phyloP scores from a whole-genome alignment of 2,797 vertebrate genomes.

The Enteromius trimaculatus region DNA sequence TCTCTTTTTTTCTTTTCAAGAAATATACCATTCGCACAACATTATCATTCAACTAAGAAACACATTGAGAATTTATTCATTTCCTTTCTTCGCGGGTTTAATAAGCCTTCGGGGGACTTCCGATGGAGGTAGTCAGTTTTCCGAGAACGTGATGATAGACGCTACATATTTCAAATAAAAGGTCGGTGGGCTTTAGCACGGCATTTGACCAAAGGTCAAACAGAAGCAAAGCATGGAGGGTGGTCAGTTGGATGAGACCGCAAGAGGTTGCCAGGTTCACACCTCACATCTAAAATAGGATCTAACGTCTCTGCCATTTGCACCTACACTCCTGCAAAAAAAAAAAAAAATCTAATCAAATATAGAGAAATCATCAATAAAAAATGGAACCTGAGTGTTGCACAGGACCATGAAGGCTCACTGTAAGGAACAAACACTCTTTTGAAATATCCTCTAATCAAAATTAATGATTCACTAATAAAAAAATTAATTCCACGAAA shows the following conservation, averaged over 20 bases:
- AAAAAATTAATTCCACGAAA: background rate
- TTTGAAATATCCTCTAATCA: slow-evolving; percentile 1
- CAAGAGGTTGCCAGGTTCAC: slow-evolving; percentile 32
- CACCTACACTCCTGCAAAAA: slow-evolving; percentile 48
- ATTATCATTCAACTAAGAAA: slow-evolving; percentile 80
- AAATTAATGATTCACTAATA: slow-evolving; percentile 8
- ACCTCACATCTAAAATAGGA: slow-evolving; percentile 56
- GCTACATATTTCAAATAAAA: slow-evolving; percentile 80
- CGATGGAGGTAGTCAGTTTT: slow-evolving; percentile 49
- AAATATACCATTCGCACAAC: slow-evolving; percentile 82
- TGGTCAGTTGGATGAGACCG: slow-evolving; percentile 75
- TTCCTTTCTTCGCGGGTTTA: slow-evolving; percentile 81
- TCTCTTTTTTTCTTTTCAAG: slow-evolving; percentile 64
- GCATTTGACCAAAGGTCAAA: slow-evolving; percentile 78
- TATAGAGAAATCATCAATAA: slow-evolving; percentile 66
- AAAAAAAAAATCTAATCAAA: slow-evolving; percentile 75
- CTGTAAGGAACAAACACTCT: slow-evolving; percentile 12
- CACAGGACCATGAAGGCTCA: slow-evolving; percentile 65
- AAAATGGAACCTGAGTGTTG: slow-evolving; percentile 62
- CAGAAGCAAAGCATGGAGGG: slow-evolving; percentile 75
- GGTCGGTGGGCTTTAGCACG: slow-evolving; percentile 77
- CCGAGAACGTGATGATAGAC: slow-evolving; percentile 61
- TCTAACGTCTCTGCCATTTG: slow-evolving; percentile 20
- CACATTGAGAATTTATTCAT: slow-evolving; percentile 81
- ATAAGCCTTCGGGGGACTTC: slow-evolving; percentile 83